Base-by-base conservation (phyloP, 2,888 invertebrate species). In the Argyresthia albistria region DNA sequence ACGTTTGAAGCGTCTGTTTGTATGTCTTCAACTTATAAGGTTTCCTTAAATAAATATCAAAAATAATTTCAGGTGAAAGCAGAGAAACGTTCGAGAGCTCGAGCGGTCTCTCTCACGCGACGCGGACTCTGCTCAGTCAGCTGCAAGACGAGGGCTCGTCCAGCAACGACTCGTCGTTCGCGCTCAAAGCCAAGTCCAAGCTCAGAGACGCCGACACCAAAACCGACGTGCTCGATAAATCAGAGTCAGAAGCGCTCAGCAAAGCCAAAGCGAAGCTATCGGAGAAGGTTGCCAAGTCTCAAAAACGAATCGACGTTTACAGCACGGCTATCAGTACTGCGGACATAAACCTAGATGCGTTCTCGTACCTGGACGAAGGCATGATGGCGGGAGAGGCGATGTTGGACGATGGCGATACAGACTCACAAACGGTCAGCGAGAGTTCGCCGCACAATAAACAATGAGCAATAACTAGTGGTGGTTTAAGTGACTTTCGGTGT, bases 61-160 rank as follows among this genome's bases (percentile, higher is more conserved):
- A 35, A 14, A 12, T 39, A 9, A 64, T 62, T 62, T 57, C 74
- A 88, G 88, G 86, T 62, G 84, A 80, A 63, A 69, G 74, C 64
- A 73, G 78, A 64, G 81, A 74, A 65, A 66, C 80, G 58, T 84
- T 73, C 72, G 76, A 69, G 66, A 69, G 73, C 57, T 67, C 80
- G 59, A 73, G 79, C 59, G 76, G 76, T 43, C 72, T 84, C 65
- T 73, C 80, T 56, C 73, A 80, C 55, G 80, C 87, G 55, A 79
- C 84, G 65, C 71, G 88, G 52, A 86, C 88, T 35, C 65, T 88
- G 54, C 78, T 88, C 56, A 88, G 88, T 63, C 88, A 89, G 63
- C 76, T 88, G 54, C 88, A 88, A 63, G 89, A 89, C 68, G 88
- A 88, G 54, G 87, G 86, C 43, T 87, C 87, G 35, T 88, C 88